A percentile compares a stretch with the other conserved stretches of the same genome.
Evolutionary conservation across 1,140 invertebrate species (phyloP).

Genomic region (Halictus rubicundus): DNA sequence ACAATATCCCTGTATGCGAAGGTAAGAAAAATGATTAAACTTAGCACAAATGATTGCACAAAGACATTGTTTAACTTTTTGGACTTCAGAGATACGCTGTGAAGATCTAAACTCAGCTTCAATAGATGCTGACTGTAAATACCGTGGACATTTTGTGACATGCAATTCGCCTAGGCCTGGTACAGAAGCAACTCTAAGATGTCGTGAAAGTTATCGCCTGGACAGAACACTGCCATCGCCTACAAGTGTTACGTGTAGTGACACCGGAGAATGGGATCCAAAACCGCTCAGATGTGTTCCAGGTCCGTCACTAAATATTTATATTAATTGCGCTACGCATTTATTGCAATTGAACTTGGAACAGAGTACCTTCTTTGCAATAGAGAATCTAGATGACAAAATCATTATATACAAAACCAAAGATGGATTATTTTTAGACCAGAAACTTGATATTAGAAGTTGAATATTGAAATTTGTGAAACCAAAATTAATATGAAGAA

Average conservation of each 20-base stretch:
- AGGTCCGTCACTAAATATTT: slow-evolving; percentile 74
- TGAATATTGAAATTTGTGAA: neutral
- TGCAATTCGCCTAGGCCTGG: slow-evolving; percentile 59
- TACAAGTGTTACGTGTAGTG: slow-evolving; percentile 67
- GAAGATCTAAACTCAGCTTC: slow-evolving; percentile 62
- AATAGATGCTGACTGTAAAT: slow-evolving; percentile 56
- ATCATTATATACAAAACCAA: slow-evolving; percentile 48
- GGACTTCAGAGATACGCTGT: slow-evolving; percentile 72
- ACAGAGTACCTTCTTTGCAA: slow-evolving; percentile 26
- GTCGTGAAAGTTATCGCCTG: slow-evolving; percentile 67
- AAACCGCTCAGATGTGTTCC: slow-evolving; percentile 73
- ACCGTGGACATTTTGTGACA: slow-evolving; percentile 53
- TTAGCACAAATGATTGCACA: neutral
- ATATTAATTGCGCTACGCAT: slow-evolving; percentile 59
- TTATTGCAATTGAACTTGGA: neutral
- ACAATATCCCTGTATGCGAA: slow-evolving; percentile 65
- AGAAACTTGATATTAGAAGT: slow-evolving; percentile 35
- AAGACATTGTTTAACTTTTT: neutral
- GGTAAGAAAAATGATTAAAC: slow-evolving; percentile 60
- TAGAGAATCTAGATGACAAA: slow-evolving; percentile 48
- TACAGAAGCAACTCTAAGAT: slow-evolving; percentile 66
- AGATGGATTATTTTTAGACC: neutral
- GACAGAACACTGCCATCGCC: slow-evolving; percentile 55
- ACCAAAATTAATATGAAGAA: neutral
- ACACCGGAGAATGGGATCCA: slow-evolving; percentile 72